phyloP scores from a whole-genome alignment of 2,797 vertebrate genomes.

The Crypturellus tataupa region DNA sequence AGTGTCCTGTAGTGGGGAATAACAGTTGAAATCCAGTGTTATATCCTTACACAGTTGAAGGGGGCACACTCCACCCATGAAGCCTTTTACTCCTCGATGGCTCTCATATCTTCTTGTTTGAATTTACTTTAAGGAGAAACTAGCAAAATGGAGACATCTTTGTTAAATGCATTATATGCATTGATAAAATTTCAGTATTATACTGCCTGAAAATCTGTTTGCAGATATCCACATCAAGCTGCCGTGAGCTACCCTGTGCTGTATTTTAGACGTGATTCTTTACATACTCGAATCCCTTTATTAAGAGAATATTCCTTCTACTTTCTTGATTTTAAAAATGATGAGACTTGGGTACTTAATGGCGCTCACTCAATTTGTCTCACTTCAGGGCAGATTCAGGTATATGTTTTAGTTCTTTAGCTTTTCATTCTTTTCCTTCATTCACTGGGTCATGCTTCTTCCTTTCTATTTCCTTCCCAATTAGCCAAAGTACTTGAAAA shows the following conservation, averaged over 20 bases:
- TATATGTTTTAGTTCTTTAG: neutral
- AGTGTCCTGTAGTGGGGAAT: neutral
- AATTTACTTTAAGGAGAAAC: neutral
- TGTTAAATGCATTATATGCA: neutral
- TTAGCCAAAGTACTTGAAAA: neutral
- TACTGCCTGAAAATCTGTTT: neutral
- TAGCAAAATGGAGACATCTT: neutral
- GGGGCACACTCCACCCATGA: neutral
- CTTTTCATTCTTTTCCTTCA: neutral
- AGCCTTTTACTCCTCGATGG: neutral
- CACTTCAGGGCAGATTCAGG: neutral
- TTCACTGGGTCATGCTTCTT: neutral
- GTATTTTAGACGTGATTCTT: neutral
- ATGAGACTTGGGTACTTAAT: neutral
- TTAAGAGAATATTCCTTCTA: neutral
- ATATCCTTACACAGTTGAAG: neutral
- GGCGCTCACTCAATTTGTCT: neutral
- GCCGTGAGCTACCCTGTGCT: neutral
- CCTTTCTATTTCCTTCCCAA: neutral
- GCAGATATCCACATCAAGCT: neutral
- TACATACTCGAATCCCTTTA: neutral
- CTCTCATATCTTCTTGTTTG: neutral
- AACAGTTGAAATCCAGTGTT: neutral
- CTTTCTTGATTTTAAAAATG: neutral
- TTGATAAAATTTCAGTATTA: accelerated